Evolutionary conservation across 2,113 vertebrate species (phyloP).

Genomic region (Orientallactaga bullata): DNA sequence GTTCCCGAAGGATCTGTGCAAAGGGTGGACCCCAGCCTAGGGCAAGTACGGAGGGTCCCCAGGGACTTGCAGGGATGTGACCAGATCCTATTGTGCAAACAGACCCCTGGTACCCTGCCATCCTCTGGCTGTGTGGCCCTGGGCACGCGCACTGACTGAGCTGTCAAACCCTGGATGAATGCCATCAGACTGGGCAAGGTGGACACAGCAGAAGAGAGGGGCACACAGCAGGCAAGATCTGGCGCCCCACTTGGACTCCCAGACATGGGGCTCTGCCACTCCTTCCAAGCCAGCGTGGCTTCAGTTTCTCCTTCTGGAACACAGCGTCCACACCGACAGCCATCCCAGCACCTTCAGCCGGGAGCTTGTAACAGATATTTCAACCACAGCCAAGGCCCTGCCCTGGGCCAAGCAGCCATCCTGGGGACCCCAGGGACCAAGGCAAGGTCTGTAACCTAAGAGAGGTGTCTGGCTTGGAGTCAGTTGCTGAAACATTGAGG

Average conservation of each 20-base stretch:
- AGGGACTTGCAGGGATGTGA: neutral
- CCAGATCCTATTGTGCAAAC: neutral
- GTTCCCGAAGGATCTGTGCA: neutral
- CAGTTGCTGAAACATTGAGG: neutral
- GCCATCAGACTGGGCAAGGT: neutral
- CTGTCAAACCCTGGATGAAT: neutral
- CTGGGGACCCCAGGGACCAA: neutral
- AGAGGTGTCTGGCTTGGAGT: neutral
- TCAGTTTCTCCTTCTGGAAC: neutral
- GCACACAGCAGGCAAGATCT: neutral
- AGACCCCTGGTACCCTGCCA: neutral
- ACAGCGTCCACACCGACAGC: neutral
- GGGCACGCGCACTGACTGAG: neutral
- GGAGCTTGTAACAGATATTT: neutral
- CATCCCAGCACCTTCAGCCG: neutral
- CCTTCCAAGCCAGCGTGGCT: neutral
- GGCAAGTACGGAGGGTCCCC: too few relatives aligned
- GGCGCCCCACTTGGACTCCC: neutral
- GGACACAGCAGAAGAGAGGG: neutral
- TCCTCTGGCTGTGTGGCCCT: neutral
- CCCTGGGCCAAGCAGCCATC: too few relatives aligned
- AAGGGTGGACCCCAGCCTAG: too few relatives aligned
- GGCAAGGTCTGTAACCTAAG: accelerated
- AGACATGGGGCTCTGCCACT: neutral
- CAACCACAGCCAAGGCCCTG: neutral